Evolutionary conservation across 1,140 invertebrate species (phyloP).

Genomic region (Drosophila nannoptera): DNA sequence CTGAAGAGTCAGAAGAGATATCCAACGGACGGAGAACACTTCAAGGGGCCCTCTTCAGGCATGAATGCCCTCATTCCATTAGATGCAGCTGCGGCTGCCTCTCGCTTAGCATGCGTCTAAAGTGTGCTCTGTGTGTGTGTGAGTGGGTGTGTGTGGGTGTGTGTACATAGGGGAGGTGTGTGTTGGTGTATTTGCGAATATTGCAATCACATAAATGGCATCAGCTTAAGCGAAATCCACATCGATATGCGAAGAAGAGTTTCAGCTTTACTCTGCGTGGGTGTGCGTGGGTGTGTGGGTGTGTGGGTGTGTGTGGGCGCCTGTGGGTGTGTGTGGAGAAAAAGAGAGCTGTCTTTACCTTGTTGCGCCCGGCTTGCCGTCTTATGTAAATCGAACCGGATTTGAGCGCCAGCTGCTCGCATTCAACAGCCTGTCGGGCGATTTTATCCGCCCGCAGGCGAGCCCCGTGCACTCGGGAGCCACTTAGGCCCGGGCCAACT

Average conservation of each 20-base stretch:
- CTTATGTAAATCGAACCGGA: constrained; percentile 41
- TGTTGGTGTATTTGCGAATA: constrained; percentile 9
- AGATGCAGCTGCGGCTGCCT: constrained; percentile 3
- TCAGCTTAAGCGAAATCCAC: constrained; percentile 27
- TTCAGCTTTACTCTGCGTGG: background rate
- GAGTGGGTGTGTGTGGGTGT: constrained; percentile 7
- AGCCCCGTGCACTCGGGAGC: background rate
- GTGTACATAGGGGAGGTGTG: background rate
- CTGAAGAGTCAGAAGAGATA: too few relatives aligned
- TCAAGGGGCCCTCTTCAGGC: background rate
- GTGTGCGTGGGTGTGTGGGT: background rate
- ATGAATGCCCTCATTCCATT: constrained; percentile 22
- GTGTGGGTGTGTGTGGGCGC: constrained; percentile 1
- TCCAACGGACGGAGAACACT: background rate
- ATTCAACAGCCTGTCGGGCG: constrained; percentile 27
- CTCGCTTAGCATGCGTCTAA: background rate
- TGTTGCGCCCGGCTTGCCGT: constrained; percentile 26
- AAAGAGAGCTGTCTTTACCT: constrained; percentile 11
- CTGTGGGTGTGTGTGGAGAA: background rate
- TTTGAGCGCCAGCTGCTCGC: constrained; percentile 32
- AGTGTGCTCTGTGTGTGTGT: background rate
- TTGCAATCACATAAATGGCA: constrained; percentile 47
- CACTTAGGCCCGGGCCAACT: constrained; percentile 19
- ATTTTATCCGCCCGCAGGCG: background rate
- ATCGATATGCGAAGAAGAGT: constrained; percentile 18